Conservation (phyloP, 2,113 vertebrate genomes). For the Chaetorhynchus papuensis region DNA sequence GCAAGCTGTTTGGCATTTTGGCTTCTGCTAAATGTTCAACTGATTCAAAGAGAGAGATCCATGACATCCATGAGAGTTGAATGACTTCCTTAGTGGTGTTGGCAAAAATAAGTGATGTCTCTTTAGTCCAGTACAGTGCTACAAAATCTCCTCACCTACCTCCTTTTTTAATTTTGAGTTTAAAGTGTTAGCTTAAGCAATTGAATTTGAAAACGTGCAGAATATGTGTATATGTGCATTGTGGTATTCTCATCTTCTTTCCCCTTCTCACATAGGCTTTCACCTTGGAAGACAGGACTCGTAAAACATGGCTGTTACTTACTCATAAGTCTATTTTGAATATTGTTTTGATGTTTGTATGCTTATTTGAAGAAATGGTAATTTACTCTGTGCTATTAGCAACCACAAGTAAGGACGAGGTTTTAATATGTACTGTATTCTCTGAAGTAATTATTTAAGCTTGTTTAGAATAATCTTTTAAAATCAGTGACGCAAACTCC, state of each 20-base stretch:
- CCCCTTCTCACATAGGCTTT: neutral
- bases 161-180: neutral
- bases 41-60: neutral
- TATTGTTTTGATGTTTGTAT: neutral
- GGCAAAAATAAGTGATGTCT: neutral
- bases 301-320: neutral
- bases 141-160: neutral
- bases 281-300: neutral
- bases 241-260: neutral
- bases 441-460: neutral
- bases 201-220: neutral
- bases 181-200: neutral
- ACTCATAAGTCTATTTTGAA: neutral
- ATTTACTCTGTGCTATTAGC: neutral
- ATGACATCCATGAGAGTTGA: neutral
- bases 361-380: neutral
- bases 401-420: neutral
- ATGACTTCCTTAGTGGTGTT: neutral
- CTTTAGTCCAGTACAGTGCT: neutral
- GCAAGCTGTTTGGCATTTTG: neutral
- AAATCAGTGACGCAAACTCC: neutral
- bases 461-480: neutral
- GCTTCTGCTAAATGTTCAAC: neutral
- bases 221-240: neutral
- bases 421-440: neutral